Conservation (phyloP, 2,113 vertebrate species). For the Ciconia maguari region DNA sequence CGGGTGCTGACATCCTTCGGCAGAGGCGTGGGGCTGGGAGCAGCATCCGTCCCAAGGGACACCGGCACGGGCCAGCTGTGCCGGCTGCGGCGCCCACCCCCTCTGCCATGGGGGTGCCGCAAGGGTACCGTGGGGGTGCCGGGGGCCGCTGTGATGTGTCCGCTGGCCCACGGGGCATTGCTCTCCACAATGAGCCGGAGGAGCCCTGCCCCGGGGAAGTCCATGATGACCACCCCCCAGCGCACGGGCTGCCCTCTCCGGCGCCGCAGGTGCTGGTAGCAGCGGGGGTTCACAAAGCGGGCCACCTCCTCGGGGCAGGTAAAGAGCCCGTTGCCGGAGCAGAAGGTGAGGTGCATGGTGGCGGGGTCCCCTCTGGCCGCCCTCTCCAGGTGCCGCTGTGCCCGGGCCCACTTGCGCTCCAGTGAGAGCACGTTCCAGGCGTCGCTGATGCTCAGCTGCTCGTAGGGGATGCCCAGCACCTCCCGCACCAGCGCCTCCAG, state of each 20-base stretch:
- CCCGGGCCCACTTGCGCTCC: constrained; percentile 76
- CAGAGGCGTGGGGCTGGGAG: neutral
- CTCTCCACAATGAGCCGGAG: constrained; percentile 78
- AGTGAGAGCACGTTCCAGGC: constrained; percentile 80
- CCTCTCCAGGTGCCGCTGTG: constrained; percentile 70
- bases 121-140: neutral
- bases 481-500: constrained; percentile 77
- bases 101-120: fast-evolving
- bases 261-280: constrained; percentile 71
- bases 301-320: constrained; percentile 76
- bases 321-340: constrained; percentile 80
- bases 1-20: fast-evolving
- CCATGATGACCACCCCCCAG: constrained; percentile 81
- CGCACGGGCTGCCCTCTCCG: constrained; percentile 38
- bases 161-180: neutral
- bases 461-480: constrained; percentile 80
- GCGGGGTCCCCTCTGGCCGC: constrained; percentile 56
- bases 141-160: neutral
- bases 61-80: neutral
- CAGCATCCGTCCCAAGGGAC: neutral
- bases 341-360: constrained; percentile 80
- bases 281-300: constrained; percentile 69
- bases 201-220: constrained; percentile 78
- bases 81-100: fast-evolving
- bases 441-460: constrained; percentile 77